Evolutionary conservation across 1,140 invertebrate genomes (phyloP), one percentile per base, ranked within the genome.

Genomic region (Drosophila rufa): DNA sequence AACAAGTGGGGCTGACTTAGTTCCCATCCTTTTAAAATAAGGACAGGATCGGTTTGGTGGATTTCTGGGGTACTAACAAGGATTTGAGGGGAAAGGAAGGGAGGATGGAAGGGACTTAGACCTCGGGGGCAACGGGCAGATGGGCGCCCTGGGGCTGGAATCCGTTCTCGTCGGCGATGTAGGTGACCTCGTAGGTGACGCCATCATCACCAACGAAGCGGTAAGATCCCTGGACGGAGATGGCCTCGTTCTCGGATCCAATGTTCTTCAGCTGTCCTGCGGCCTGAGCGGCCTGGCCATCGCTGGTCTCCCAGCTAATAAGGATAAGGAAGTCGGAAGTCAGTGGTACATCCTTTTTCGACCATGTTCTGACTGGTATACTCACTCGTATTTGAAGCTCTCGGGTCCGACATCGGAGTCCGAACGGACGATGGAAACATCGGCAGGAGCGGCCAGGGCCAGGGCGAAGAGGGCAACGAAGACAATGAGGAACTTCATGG

Each of bases 161-260:
- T 42, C 96, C 96, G 86, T 96, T 96, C 93, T 97, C 96, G 91
- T 97, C 96, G 36, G 96, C 96, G 55, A 95, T 93, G 93, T 96
- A 97, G 14, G 93, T 94, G 51, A 97, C 93, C 55, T 93, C 92
- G 84, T 96, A 95, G 15, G 94, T 92, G 51, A 94, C 92, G 43
- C 96, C 96, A 80, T 96, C 95, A 33, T 94, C 93, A 15, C 82
- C 95, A 12, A 94, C 76, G 91, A 93, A 96, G 17, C 81, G 84
- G 94, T 83, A 95, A 69, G 93, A 93, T 12, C 95, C 95, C 0
- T 89, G 83, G 27, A 96, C 95, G 2, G 82, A 79, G 6, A 95
- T 70, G 2, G 93, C 22, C 60, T 92, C 87, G 0, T 86, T 3
- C 0, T 92, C 91, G 4, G 74, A 3, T 46, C 87, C 91, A 43